A percentile compares a stretch with the other conserved stretches of the same genome.
phyloP scores from a whole-genome alignment of 2,888 invertebrate species.

The Agriotes lineatus region DNA sequence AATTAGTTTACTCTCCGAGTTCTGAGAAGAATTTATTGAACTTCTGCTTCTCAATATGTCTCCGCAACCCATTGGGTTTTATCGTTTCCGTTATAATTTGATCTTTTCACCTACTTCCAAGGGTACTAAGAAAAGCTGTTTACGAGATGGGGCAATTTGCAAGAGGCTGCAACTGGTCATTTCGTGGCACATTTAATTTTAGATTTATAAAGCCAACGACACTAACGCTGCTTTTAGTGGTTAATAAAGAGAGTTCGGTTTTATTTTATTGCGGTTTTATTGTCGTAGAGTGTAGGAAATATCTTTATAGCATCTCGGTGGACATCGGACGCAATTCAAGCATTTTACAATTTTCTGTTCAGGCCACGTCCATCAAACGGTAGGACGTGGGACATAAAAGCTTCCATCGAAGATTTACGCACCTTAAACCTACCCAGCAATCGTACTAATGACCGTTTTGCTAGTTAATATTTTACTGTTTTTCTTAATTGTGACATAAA shows the following conservation, averaged over 20 bases:
- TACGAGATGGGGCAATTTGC: too few species aligned
- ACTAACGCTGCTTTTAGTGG: constrained; percentile 12
- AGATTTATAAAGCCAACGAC: neutral
- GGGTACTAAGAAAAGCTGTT: too few species aligned
- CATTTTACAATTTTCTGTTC: constrained; percentile 11
- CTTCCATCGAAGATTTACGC: neutral
- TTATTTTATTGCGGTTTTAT: constrained; percentile 15
- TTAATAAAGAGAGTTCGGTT: neutral
- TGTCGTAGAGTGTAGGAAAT: constrained; percentile 9
- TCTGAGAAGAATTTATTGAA: too few species aligned
- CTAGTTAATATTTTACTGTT: constrained; percentile 9
- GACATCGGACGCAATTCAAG: constrained; percentile 9
- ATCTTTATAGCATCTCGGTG: constrained; percentile 15
- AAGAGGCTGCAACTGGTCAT: too few species aligned
- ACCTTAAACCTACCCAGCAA: neutral
- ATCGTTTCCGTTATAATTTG: too few species aligned
- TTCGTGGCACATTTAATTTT: neutral
- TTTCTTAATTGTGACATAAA: constrained; percentile 16
- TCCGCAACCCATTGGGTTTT: too few species aligned
- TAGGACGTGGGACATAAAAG: constrained; percentile 10
- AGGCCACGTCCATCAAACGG: constrained; percentile 2
- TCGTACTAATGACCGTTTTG: constrained; percentile 6
- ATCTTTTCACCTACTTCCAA: too few species aligned
- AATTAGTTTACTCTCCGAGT: too few species aligned
- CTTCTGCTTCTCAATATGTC: too few species aligned